These are phyloP conservation scores for Drosophila sp. DNA, from an alignment of 1,140 invertebrate species.

Conservation along the genomic window DNA sequence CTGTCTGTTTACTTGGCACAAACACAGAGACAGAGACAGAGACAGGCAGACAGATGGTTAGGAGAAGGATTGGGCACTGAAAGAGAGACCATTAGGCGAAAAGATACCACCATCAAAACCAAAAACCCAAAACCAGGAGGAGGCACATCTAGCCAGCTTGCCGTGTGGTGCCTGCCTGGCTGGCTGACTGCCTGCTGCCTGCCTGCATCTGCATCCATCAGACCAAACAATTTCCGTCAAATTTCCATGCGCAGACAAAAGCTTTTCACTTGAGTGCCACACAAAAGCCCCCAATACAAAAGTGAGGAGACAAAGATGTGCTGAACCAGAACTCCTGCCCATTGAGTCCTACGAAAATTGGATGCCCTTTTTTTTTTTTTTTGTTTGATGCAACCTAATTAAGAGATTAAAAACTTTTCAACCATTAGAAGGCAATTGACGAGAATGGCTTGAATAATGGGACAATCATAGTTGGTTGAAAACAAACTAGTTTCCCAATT, in stretches of 20 bases:
- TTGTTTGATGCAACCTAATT: slow-evolving; percentile 21
- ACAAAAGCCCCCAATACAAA: slow-evolving; percentile 62
- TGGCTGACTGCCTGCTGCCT: not conserved
- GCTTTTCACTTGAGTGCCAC: slow-evolving; percentile 77
- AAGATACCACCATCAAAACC: slow-evolving; percentile 35
- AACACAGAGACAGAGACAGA: slow-evolving; percentile 14
- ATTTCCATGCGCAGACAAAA: slow-evolving; percentile 79
- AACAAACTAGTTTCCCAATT: too few species aligned
- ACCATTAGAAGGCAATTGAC: not conserved
- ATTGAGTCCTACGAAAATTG: slow-evolving; percentile 7
- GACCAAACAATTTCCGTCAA: slow-evolving; percentile 79
- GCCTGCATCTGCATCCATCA: slow-evolving; percentile 68
- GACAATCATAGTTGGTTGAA: too few species aligned
- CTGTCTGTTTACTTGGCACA: slow-evolving; percentile 68
- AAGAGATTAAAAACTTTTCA: slow-evolving; percentile 17
- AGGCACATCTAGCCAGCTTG: slow-evolving; percentile 10
- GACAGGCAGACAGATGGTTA: not conserved
- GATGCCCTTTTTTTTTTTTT: not conserved
- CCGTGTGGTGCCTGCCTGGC: not conserved
- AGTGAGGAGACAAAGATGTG: slow-evolving; percentile 31
- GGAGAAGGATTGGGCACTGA: slow-evolving; percentile 32
- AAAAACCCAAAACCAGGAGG: slow-evolving; percentile 5
- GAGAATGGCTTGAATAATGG: too few species aligned
- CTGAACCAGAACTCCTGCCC: slow-evolving; percentile 2
- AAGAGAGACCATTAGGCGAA: slow-evolving; percentile 54